Percentiles rank a stretch among this genome's conserved stretches.
phyloP scores from a whole-genome alignment of 53 echinoderm and acorn worm genomes.

The Actinopyga echinites region DNA sequence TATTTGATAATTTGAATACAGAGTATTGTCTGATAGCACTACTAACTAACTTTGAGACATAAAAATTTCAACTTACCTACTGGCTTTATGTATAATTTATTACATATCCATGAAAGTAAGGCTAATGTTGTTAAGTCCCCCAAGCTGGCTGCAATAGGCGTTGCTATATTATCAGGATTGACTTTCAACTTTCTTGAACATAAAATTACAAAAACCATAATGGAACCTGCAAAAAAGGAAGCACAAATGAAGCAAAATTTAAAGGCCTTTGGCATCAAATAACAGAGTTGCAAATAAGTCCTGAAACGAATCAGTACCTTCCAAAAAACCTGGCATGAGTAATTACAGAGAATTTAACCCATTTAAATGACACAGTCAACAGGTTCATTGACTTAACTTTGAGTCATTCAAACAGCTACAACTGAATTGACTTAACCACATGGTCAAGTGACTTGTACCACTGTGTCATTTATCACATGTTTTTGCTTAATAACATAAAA shows the following conservation, averaged over 20 bases:
- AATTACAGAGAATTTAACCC: too few species aligned
- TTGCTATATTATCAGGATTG: slow-evolving; percentile 98
- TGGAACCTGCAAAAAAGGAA: slow-evolving; percentile 63
- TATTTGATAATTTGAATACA: background rate
- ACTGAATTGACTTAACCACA: too few species aligned
- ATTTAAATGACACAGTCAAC: too few species aligned
- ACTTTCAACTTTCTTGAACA: slow-evolving; percentile 83
- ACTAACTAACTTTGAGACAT: background rate
- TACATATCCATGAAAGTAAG: slow-evolving; percentile 95
- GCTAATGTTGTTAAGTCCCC: slow-evolving; percentile 97
- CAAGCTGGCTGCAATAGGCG: slow-evolving; percentile 97
- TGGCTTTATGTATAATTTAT: slow-evolving; percentile 69
- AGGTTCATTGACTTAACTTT: too few species aligned
- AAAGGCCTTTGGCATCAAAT: background rate
- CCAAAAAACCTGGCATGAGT: too few species aligned
- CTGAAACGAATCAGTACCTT: too few species aligned
- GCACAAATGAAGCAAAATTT: background rate
- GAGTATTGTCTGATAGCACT: background rate
- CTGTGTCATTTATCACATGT: too few species aligned
- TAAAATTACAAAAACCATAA: slow-evolving; percentile 91
- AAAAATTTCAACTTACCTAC: slow-evolving; percentile 61
- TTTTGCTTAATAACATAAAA: too few species aligned
- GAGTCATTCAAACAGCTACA: too few species aligned
- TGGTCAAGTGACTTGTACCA: too few species aligned
- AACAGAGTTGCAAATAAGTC: too few species aligned